Evolutionary conservation across 2,888 invertebrate species (phyloP).

Genomic region (Erannis defoliaria): DNA sequence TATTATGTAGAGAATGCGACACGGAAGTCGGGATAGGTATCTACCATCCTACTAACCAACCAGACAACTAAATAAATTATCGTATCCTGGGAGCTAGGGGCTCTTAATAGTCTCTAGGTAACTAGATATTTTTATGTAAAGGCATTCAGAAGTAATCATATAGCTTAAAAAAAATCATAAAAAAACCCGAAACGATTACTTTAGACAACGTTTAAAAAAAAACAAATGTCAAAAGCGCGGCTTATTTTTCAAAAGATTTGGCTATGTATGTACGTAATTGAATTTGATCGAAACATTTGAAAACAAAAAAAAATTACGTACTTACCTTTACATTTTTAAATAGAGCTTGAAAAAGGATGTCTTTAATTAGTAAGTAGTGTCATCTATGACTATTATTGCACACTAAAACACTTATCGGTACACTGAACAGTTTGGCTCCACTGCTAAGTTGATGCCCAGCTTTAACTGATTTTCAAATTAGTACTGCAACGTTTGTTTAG

Average conservation of each 20-base stretch:
- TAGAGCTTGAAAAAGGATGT: no score
- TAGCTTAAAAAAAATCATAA: no score
- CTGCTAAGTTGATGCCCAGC: not conserved
- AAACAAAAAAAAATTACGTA: no score
- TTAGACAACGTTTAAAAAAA: no score
- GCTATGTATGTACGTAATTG: no score
- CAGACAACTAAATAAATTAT: slow-evolving; percentile 9
- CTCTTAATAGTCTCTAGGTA: not conserved
- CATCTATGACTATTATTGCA: slow-evolving; percentile 17
- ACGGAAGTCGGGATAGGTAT: slow-evolving; percentile 22
- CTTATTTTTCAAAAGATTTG: no score
- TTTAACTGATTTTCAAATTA: slow-evolving; percentile 5
- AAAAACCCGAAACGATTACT: no score
- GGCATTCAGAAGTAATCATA: no score
- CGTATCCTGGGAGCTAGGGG: slow-evolving; percentile 7
- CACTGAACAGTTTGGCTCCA: not conserved
- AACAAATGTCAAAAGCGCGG: no score
- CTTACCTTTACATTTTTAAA: no score
- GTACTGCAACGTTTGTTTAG: slow-evolving; percentile 23
- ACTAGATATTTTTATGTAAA: no score
- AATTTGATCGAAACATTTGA: no score
- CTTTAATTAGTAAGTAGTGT: slow-evolving; percentile 15
- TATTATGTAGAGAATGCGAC: slow-evolving; percentile 24
- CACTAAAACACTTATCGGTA: not conserved
- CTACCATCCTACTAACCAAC: not conserved